Base-by-base conservation (phyloP, 2,888 invertebrate genomes). In the Plagodis dolabraria region DNA sequence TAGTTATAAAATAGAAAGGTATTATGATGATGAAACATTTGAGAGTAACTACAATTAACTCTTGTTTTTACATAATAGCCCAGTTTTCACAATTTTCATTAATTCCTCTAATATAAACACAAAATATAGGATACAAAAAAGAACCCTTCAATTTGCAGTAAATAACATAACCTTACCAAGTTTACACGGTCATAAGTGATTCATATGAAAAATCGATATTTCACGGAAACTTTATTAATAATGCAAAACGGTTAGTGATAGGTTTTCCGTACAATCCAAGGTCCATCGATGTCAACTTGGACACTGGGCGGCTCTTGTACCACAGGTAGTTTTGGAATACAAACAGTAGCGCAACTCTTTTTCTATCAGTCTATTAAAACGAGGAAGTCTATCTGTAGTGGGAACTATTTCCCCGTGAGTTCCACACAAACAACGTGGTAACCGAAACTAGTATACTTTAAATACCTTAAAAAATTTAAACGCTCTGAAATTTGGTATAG, bases 241-340 rank as follows among this genome's bases (percentile, higher is more conserved):
- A 65, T 65, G 47, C 53, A 65, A 46, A 43, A 46, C 45, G 48
- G 53, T 43, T 12, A 47, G 12, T 5, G 33, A 40, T 43, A 46
- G 42, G 42, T 42, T 51, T 57, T 45, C 11, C 10, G 36, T 10
- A 7, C 44, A 33, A 11, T 4, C n/a, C 63, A 65, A 65, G 65
- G 65, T 38, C 43, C 40, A 43, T 51, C 50, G 56, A 63, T 58
- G 54, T 54, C 46, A 46, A 53, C 43, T 43, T 50, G 42, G 43
- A 11, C 34, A 22, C 5, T 57, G 50, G 2, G 22, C 22, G 22
- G 22, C 22, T 22, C 22, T 22, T 22, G 42, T 33, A 12, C 35
- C 12, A n/a, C n/a, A 42, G 9, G 2, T n/a, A 9, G 10, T 43
- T 11, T 40, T 8, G 5, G 10, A 40, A 40, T 10, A 40, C 40